Evolutionary conservation across 30 jellyfish, hydroid and myxozoan species (phyloP).

Genomic region (Nemopilema nomurai): DNA sequence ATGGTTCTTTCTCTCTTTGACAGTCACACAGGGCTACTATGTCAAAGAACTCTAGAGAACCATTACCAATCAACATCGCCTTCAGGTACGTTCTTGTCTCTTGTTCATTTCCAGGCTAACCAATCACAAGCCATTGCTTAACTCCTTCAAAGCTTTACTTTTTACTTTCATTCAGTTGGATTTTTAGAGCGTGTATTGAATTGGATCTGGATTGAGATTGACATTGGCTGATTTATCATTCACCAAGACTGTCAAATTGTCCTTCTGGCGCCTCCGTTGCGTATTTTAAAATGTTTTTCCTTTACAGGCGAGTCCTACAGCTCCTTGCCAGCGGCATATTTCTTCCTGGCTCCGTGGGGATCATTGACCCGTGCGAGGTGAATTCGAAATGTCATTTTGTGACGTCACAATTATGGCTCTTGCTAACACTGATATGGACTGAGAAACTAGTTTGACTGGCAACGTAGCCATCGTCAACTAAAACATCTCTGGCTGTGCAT

Average conservation of each 20-base stretch:
- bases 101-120: background rate
- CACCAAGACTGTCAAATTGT: background rate
- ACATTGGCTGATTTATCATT: background rate
- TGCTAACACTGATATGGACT: no score
- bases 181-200: background rate
- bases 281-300: background rate
- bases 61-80: constrained; percentile 79
- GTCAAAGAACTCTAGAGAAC: constrained; percentile 81
- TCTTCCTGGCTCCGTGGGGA: constrained; percentile 94
- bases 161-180: background rate
- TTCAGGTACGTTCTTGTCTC: constrained; percentile 61
- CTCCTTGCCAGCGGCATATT: constrained; percentile 88
- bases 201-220: no score
- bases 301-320: constrained; percentile 85
- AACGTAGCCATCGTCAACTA: no score
- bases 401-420: no score
- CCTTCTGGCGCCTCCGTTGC: background rate
- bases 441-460: no score
- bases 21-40: constrained; percentile 91
- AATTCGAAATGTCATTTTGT: no score
- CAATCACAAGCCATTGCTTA: background rate
- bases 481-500: no score
- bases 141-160: background rate
- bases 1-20: background rate
- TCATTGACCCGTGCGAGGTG: constrained; percentile 95